Evolutionary conservation across 2,797 vertebrate genomes (phyloP), one percentile per base, ranked within the genome.

Genomic region (Notolabrus celidotus): DNA sequence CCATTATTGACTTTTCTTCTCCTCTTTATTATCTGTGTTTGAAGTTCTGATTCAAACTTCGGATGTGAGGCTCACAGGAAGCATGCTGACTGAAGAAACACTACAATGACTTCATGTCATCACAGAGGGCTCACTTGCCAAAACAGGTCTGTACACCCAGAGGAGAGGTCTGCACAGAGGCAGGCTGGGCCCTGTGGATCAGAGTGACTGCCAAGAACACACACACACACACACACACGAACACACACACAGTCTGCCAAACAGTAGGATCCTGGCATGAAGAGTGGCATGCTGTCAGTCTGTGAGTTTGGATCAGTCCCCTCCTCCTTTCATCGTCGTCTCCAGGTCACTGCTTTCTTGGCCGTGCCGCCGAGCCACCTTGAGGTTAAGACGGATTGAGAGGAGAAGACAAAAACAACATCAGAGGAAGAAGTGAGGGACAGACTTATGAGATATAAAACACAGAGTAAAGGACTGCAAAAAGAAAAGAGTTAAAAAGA

Each of bases 151-250:
- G n/a, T 27, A 64, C 69, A 45, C 61, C 56, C 56, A 59, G 39
- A 77, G 58, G 60, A 79, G 55, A 74, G 46, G 54, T 67, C 65
- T 72, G 46, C 46, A 55, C 20, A 34, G 50, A 85, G 67, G 53
- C 54, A 74, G 71, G 63, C 54, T 72, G 76, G 59, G 62, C 63
- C 45, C 57, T 61, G 29, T 2, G 17, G 39, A 33, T 68, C 34
- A 49, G 25, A 46, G 25, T 2, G 1, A 47, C 27, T 73, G 64
- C 79, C 76, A 84, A 73, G 46, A 23, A 27, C 41, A 52, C 52
- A 34, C 27, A 23, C 45, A 63, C 43, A 51, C 60, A 69, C 22
- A 42, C 49, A 47, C 60, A 62, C 43, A 51, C 51, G 43, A 36
- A 47, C 39, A 56, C 61, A 59, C 49, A 51, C 27, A 47, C 15